phyloP scores from a whole-genome alignment of 2,113 vertebrate species.

The Calidris pygmaea region DNA sequence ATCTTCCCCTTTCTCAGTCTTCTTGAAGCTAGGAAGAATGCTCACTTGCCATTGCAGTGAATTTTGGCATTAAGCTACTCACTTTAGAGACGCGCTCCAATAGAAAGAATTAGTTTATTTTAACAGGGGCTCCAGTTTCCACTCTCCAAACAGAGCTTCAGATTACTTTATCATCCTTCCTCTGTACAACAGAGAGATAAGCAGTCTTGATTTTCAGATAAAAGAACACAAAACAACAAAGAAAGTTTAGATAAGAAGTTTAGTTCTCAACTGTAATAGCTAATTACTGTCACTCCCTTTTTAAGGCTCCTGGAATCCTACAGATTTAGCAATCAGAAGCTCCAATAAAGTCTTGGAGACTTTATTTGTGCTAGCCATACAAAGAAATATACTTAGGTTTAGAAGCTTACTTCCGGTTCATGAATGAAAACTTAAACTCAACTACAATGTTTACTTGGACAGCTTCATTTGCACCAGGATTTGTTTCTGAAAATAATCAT shows the following conservation, averaged over 20 bases:
- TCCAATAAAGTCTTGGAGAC: not conserved
- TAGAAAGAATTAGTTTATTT: not conserved
- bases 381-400: not conserved
- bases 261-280: not conserved
- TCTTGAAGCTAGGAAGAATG: not conserved
- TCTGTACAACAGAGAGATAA: not conserved
- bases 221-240: not conserved
- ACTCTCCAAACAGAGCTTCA: not conserved
- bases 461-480: not conserved
- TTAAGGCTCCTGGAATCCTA: not conserved
- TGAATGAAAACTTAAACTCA: not conserved
- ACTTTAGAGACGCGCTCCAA: not conserved
- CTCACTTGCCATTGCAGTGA: not conserved
- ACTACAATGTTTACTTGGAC: not conserved
- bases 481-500: not conserved
- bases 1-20: not conserved
- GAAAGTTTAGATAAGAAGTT: not conserved
- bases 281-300: not conserved
- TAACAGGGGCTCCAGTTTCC: not conserved
- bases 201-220: not conserved
- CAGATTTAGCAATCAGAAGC: not conserved
- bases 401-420: not conserved
- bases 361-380: not conserved
- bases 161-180: not conserved
- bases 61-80: not conserved